Evolutionary conservation across 2,888 invertebrate species (phyloP), one percentile per base, ranked within the genome.

Genomic region (Portevinia maculata): DNA sequence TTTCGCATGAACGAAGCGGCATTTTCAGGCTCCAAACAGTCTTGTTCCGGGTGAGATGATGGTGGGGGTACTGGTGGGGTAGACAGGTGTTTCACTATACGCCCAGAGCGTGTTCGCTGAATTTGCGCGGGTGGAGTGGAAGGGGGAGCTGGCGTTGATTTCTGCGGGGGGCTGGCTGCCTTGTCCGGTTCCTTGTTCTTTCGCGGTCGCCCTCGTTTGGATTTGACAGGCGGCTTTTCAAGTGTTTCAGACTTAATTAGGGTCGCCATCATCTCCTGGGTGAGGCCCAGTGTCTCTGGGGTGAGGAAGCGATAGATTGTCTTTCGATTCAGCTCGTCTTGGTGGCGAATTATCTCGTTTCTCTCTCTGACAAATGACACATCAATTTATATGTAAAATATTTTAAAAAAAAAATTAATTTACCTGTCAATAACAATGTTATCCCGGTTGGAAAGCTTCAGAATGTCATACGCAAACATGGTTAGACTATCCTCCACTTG

Each of bases 391-490:
- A 19, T 9, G n/a, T 11, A 15, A 8, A 48, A 0, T 8, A 8
- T 9, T 9, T 2, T 9, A 30, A 41, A 8, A 8, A 24, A 6
- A 6, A 0, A 0, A 32, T 39, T 0, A 7, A 70, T 65, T 79
- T 24, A 89, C 89, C 88, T 87, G 76, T 90, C 88, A 5, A 90
- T 90, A 0, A 89, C 88, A n/a, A 89, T 88, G 64, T 89, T 89
- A 84, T 89, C 89, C 0, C 87, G 85, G 52, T 87, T 86, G 11
- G 90, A 87, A 3, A 89, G 81, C 21, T 87, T 87, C 28, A 89
- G 86, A 15, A 90, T 86, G 52, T 87, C 88, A 60, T 88, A 88
- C 2, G 90, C 90, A 19, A 90, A 60, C 41, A 87, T 88, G 37
- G 88, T 87, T 19, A 90, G 83, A 5, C 87, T 86, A 67, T 90